Percentiles rank a stretch among this genome's conserved stretches.
Conservation (phyloP, 1,140 invertebrate genomes). For the Galleria mellonella region DNA sequence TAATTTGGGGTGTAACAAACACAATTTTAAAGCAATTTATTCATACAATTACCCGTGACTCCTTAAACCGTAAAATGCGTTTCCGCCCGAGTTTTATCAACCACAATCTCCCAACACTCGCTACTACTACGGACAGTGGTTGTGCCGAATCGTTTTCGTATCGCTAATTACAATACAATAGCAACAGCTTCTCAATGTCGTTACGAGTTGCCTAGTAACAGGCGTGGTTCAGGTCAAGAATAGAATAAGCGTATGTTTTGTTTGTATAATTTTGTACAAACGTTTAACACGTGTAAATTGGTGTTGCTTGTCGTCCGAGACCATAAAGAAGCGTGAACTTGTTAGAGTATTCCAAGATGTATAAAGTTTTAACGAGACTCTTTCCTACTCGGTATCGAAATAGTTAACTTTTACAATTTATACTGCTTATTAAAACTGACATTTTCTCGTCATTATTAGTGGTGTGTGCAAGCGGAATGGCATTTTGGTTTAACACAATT, state of each 20-base stretch:
- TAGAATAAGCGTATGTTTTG: background rate
- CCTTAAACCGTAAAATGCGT: slow-evolving; percentile 22
- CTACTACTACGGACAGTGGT: too few species aligned
- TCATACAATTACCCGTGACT: slow-evolving; percentile 15
- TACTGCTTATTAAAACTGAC: too few species aligned
- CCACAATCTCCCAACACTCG: slow-evolving; percentile 11
- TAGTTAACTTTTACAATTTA: too few species aligned
- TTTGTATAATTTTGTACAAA: background rate
- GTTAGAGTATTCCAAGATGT: slow-evolving; percentile 28
- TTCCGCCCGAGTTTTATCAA: slow-evolving; percentile 20
- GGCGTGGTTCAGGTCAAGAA: slow-evolving; percentile 1
- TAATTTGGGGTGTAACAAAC: too few species aligned
- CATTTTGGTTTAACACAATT: too few species aligned
- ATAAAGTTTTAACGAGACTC: slow-evolving; percentile 36
- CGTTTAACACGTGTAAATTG: slow-evolving; percentile 19
- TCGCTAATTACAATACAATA: too few species aligned
- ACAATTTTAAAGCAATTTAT: slow-evolving; percentile 4
- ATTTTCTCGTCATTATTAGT: too few species aligned
- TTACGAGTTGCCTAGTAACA: too few species aligned
- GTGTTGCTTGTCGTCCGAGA: slow-evolving; percentile 17
- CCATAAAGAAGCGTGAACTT: slow-evolving; percentile 20
- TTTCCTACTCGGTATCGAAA: slow-evolving; percentile 1
- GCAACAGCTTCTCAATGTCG: too few species aligned
- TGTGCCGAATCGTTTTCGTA: too few species aligned
- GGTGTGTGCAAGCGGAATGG: too few species aligned